Evolutionary conservation across 2,797 vertebrate genomes (phyloP).

Genomic region (Sphenodon punctatus): DNA sequence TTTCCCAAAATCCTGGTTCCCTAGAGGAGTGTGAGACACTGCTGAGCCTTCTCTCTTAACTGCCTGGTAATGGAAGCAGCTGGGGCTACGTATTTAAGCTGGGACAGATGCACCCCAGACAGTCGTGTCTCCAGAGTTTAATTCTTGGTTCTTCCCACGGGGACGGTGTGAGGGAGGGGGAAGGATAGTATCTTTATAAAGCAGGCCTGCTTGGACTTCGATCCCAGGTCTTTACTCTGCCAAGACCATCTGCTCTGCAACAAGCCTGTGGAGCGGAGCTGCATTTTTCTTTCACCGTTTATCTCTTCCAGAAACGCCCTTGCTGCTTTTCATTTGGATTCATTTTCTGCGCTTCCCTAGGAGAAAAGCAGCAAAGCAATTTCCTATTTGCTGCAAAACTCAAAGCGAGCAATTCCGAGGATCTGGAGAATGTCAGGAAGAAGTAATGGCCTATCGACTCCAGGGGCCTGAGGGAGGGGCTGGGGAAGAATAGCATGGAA

Average conservation of each 20-base stretch:
- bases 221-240: constrained; percentile 44
- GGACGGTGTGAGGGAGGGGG: too few relatives aligned
- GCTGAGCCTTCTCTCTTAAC: not conserved
- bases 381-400: constrained; percentile 74
- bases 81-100: not conserved
- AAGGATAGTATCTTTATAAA: not conserved
- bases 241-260: constrained; percentile 60
- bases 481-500: not conserved
- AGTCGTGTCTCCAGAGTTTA: constrained; percentile 29
- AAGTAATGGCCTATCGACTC: not conserved
- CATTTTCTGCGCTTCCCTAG: constrained; percentile 70
- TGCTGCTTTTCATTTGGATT: constrained; percentile 74
- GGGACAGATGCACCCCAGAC: not conserved
- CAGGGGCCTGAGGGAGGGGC: not conserved
- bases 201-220: not conserved
- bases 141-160: constrained; percentile 16
- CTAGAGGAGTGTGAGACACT: not conserved
- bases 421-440: constrained; percentile 66
- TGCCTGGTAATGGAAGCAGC: rapidly evolving
- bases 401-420: constrained; percentile 67
- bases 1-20: rapidly evolving
- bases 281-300: constrained; percentile 60
- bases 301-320: constrained; percentile 75
- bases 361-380: constrained; percentile 69
- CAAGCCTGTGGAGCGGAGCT: constrained; percentile 49